Percentiles rank a stretch among this genome's conserved stretches.
Evolutionary conservation across 2,888 invertebrate genomes (phyloP).

Genomic region (Drosophila anomalata): DNA sequence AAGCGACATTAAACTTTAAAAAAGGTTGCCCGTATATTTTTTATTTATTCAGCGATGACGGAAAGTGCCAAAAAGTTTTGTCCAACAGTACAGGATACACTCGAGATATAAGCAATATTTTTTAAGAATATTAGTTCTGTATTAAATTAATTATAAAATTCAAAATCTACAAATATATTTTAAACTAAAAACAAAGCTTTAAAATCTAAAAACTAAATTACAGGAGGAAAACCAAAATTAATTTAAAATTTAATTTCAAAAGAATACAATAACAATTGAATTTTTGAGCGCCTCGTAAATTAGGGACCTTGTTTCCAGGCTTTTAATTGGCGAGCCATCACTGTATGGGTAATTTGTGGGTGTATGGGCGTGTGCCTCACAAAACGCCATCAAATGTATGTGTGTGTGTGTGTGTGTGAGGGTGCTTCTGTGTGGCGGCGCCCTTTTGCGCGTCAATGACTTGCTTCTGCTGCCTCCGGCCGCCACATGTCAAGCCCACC

Average conservation of each 20-base stretch:
- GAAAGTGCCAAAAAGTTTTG: slow-evolving; percentile 66
- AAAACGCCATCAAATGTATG: slow-evolving; percentile 5
- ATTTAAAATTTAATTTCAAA: neutral
- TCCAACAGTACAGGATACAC: neutral
- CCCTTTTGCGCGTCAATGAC: slow-evolving; percentile 61
- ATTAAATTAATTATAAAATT: no score
- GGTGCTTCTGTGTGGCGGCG: slow-evolving; percentile 20
- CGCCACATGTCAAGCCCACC: slow-evolving; percentile 52
- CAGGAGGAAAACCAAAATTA: neutral
- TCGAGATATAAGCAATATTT: neutral
- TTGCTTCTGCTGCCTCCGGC: slow-evolving; percentile 57
- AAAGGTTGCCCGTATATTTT: slow-evolving; percentile 43
- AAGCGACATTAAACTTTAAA: slow-evolving; percentile 35
- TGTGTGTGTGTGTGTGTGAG: slow-evolving; percentile 28
- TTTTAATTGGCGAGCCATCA: slow-evolving; percentile 8
- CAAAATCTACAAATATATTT: no score
- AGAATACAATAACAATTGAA: neutral
- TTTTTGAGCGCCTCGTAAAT: neutral
- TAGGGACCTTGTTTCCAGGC: neutral
- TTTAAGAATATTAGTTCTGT: neutral
- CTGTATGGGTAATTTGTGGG: slow-evolving; percentile 22
- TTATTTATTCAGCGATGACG: slow-evolving; percentile 38
- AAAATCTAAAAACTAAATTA: neutral
- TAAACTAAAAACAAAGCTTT: neutral
- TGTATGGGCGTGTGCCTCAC: neutral